Percentiles rank a stretch among this genome's conserved stretches.
These are phyloP conservation scores for Poecile atricapillus DNA, from an alignment of 2,113 vertebrate species.

Conservation along the genomic window DNA sequence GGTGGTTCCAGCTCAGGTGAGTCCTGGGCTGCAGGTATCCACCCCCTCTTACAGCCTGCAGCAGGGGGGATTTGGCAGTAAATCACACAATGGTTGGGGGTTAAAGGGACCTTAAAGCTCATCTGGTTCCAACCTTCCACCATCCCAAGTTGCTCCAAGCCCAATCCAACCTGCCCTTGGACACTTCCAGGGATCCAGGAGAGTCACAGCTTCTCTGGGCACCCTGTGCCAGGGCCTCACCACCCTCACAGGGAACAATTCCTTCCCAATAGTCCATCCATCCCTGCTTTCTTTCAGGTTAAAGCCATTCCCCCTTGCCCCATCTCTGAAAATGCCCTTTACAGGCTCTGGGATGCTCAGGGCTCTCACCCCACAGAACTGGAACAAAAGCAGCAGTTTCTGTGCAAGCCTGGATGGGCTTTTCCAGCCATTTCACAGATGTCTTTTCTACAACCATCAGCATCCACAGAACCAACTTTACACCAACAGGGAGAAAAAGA, in stretches of 20 bases:
- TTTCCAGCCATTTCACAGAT: neutral
- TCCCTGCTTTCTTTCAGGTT: neutral
- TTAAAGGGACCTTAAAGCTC: neutral
- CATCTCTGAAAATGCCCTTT: neutral
- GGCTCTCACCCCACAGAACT: neutral
- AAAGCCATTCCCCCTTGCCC: neutral
- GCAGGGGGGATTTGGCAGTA: neutral
- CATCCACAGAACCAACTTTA: neutral
- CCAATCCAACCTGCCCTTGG: rapidly evolving
- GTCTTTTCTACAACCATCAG: neutral
- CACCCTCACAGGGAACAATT: rapidly evolving
- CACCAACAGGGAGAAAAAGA: neutral
- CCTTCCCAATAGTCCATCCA: neutral
- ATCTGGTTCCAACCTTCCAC: neutral
- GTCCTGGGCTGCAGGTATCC: neutral
- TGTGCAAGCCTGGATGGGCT: neutral
- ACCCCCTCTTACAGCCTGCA: neutral
- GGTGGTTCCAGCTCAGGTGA: neutral
- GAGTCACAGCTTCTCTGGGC: neutral
- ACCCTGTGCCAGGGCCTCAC: rapidly evolving
- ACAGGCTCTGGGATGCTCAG: neutral
- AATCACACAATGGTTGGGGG: neutral
- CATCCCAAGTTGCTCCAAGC: neutral
- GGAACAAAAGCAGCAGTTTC: neutral
- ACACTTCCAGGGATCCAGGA: neutral